These are phyloP conservation scores for Gadopsis bispinosus DNA, from an alignment of 2,797 vertebrate genomes.

Conservation along the genomic window DNA sequence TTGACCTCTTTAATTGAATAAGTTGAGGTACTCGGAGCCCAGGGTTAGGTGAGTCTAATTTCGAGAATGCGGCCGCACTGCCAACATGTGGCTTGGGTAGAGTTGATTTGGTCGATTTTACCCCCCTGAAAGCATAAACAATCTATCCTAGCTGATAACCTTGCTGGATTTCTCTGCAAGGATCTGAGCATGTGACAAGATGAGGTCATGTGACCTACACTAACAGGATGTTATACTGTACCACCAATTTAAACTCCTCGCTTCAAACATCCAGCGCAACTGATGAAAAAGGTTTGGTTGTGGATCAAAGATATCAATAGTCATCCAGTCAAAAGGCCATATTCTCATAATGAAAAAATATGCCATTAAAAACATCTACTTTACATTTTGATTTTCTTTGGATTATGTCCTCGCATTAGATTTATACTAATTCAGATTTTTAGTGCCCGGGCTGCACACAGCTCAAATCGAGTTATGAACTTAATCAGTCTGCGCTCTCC, in stretches of 20 bases:
- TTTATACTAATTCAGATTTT: conserved; percentile 81
- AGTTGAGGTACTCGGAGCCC: conserved; percentile 58
- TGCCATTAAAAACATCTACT: conserved; percentile 79
- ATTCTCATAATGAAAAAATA: conserved; percentile 74
- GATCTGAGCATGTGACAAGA: conserved; percentile 23
- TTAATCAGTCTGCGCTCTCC: conserved; percentile 80
- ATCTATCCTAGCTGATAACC: conserved; percentile 27
- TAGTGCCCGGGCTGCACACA: conserved; percentile 68
- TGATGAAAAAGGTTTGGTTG: conserved; percentile 38
- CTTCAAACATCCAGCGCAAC: conserved; percentile 1
- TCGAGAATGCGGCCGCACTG: conserved; percentile 38
- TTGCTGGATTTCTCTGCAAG: conserved; percentile 36
- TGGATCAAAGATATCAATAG: conserved; percentile 73
- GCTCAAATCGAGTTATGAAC: conserved; percentile 84
- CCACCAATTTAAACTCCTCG: conserved; percentile 24
- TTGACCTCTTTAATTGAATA: conserved; percentile 75
- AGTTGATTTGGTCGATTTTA: conserved; percentile 37
- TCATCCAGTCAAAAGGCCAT: conserved; percentile 68
- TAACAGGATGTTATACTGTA: conserved; percentile 33
- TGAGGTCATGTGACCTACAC: conserved; percentile 25
- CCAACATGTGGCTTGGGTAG: conserved; percentile 67
- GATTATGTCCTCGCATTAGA: conserved; percentile 77
- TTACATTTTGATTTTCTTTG: conserved; percentile 83
- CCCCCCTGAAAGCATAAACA: conserved; percentile 54
- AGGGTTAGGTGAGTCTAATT: conserved; percentile 62